Conservation (phyloP, 1,140 invertebrate species). For the Uloborus diversus region DNA sequence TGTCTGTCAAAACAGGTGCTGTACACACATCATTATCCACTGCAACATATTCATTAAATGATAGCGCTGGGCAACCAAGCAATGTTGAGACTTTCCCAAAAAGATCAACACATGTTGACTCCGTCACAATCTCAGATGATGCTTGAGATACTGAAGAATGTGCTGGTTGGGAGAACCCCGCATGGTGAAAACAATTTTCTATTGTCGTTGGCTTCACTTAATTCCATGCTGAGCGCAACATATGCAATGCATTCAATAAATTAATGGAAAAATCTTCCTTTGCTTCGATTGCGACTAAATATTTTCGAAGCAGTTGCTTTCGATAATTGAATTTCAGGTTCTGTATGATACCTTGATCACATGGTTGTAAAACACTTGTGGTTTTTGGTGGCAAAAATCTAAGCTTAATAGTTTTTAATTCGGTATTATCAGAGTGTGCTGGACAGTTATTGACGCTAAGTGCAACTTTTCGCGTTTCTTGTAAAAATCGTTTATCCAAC, state of each 20-base stretch:
- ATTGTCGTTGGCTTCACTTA: neutral
- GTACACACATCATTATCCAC: too few relatives aligned
- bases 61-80: neutral
- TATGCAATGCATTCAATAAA: neutral
- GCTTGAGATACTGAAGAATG: neutral
- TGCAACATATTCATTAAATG: neutral
- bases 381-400: neutral
- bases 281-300: neutral
- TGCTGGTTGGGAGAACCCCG: neutral
- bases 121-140: neutral
- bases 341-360: neutral
- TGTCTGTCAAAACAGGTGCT: too few relatives aligned
- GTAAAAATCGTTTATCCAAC: neutral
- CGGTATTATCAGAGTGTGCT: neutral
- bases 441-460: neutral
- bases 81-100: neutral
- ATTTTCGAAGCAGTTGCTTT: neutral
- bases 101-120: neutral
- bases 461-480: neutral
- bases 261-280: neutral
- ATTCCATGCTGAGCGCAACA: neutral
- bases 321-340: neutral
- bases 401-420: slow-evolving; percentile 10
- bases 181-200: slow-evolving; percentile 4
- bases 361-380: neutral